phyloP scores from a whole-genome alignment of 2,113 vertebrate species.

The Mastomys coucha region DNA sequence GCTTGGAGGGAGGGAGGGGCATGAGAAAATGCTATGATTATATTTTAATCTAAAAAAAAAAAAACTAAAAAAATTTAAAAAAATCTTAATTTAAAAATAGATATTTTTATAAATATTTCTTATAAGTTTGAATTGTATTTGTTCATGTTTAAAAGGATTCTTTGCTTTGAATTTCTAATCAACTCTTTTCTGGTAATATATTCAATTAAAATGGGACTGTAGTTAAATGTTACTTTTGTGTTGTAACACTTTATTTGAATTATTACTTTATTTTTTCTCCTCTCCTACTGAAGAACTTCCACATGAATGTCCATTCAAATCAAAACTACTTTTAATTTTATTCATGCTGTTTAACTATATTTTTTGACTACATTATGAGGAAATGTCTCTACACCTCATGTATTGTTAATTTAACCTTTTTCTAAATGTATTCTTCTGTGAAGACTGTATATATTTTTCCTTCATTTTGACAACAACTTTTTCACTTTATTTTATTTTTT shows the following conservation, averaged over 20 bases:
- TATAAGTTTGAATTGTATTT: not conserved
- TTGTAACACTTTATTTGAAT: not conserved
- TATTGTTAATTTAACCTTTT: not conserved
- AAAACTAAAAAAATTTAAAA: not conserved
- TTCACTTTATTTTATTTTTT: slow-evolving; percentile 15
- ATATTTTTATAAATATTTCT: not conserved
- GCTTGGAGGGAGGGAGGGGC: not conserved
- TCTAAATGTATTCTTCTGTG: not conserved
- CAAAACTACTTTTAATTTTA: not conserved
- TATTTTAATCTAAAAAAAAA: not conserved
- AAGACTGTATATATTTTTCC: not conserved
- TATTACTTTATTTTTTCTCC: not conserved
- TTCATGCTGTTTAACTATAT: not conserved
- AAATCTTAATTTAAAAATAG: not conserved
- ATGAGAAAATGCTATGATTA: not conserved
- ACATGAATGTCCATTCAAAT: not conserved
- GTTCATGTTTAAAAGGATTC: not conserved
- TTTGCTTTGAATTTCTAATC: slow-evolving; percentile 28
- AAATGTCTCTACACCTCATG: not conserved
- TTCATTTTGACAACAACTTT: not conserved
- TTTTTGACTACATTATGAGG: not conserved
- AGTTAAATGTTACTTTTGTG: not conserved
- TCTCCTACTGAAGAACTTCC: not conserved
- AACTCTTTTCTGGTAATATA: not conserved
- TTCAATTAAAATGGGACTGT: not conserved